phyloP scores from a whole-genome alignment of 1,140 invertebrate genomes.

The Thaumetopoea pityocampa region DNA sequence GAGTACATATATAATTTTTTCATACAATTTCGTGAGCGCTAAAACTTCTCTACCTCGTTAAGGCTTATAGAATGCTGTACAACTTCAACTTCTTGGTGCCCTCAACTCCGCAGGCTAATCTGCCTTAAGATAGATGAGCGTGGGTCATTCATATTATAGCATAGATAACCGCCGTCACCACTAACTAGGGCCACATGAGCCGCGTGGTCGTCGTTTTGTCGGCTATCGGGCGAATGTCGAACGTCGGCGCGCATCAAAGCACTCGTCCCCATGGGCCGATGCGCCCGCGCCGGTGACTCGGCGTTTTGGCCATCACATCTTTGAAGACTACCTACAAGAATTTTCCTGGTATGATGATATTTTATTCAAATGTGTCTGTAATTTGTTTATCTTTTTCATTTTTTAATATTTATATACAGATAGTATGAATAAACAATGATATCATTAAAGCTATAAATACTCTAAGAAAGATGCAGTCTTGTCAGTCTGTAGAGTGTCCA shows the following conservation, averaged over 20 bases:
- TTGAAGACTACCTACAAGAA: slow-evolving; percentile 27
- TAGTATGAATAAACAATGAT: no score
- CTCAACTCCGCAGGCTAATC: no score
- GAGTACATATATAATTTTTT: no score
- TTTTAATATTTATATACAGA: slow-evolving; percentile 1
- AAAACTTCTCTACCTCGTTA: no score
- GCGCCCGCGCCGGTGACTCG: slow-evolving; percentile 61
- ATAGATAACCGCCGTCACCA: slow-evolving; percentile 23
- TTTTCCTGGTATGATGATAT: slow-evolving; percentile 42
- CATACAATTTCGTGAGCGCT: no score
- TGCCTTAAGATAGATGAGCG: no score
- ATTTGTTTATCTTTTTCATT: slow-evolving; percentile 12
- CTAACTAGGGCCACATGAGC: slow-evolving; percentile 22
- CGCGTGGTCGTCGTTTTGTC: slow-evolving; percentile 60
- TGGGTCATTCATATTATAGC: slow-evolving; percentile 5
- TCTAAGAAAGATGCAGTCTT: no score
- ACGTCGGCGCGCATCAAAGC: slow-evolving; percentile 69
- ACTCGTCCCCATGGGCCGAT: slow-evolving; percentile 34
- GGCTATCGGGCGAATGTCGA: slow-evolving; percentile 64
- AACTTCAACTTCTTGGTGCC: no score
- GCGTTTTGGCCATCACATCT: slow-evolving; percentile 48
- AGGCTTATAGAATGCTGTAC: no score
- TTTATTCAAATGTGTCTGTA: slow-evolving; percentile 7
- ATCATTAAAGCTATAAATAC: no score
- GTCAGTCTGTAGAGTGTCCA: no score